Base-by-base conservation (phyloP, 2,888 invertebrate genomes). In the Panzeria rudis region DNA sequence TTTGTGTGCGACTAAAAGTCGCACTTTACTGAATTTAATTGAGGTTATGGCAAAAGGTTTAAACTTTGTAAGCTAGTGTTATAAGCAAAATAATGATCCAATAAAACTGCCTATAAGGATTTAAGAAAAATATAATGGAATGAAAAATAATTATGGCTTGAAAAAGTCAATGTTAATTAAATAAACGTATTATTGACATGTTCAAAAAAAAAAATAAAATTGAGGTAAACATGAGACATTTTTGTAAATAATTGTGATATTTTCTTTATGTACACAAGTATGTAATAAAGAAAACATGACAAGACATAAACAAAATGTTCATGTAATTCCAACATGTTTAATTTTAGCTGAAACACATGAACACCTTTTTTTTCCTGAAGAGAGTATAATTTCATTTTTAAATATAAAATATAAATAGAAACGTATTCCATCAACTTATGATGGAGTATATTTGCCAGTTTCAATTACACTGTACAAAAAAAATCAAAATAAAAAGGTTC, bases 121-220 rank as follows among this genome's bases (percentile, higher is more conserved):
- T n/a, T n/a, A n/a, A 35, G 35, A 35, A 35, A 32, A n/a, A 6
- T 7, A 6, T 44, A 5, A n/a, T n/a, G n/a, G 5, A 3, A 44
- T 6, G n/a, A 44, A n/a, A 17, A 44, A 13, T 17, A 29, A 38
- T 62, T 23, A 3, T 50, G 50, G 25, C 3, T 52, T 13, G 0
- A 4, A 41, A 56, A 52, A 41, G 52, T 38, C 13, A 52, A 62
- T 75, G 35, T 41, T 64, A n/a, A n/a, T n/a, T n/a, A 41, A 75
- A 47, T 25, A 41, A 56, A 71, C 69, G 25, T 41, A 9, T 8
- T 47, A 61, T 72, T 59, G 25, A 52, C 38, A 11, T 64, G 17
- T 52, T 5, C 11, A 25, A 52, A 52, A 2, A 52, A n/a, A 62
- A 52, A 29, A 5, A 11, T 56, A 17, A 13, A 13, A 0, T 29